Conservation (phyloP, 2,113 vertebrate genomes). For the Vanacampus margaritifer region DNA sequence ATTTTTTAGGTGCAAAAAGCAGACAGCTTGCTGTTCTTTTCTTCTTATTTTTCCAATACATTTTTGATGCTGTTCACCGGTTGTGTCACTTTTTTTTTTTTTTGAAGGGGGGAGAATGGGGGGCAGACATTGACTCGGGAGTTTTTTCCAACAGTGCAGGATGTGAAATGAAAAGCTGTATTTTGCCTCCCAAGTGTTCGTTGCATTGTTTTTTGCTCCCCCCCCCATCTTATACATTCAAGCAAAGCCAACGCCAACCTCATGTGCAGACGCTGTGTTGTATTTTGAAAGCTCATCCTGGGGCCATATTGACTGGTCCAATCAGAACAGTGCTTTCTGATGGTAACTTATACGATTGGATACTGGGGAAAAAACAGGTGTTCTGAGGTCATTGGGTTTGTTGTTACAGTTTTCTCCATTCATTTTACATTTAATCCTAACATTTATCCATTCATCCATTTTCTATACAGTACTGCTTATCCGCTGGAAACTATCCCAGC, state of each 20-base stretch:
- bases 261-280: not conserved
- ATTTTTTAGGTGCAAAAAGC: constrained; percentile 47
- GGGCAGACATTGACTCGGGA: not conserved
- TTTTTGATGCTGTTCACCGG: not conserved
- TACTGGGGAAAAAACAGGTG: not conserved
- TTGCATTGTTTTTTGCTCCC: constrained; percentile 28
- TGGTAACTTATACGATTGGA: not conserved
- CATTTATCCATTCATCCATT: too few relatives aligned
- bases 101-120: not conserved
- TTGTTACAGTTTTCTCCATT: not conserved
- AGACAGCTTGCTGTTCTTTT: not conserved
- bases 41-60: not conserved
- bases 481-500: not conserved
- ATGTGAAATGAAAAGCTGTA: not conserved
- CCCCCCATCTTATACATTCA: constrained; percentile 5
- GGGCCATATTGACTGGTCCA: not conserved
- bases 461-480: not conserved
- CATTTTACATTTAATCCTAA: too few relatives aligned
- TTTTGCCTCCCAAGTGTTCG: constrained; percentile 13
- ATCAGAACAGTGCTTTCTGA: not conserved
- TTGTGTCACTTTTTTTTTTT: constrained; percentile 3
- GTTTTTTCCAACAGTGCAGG: constrained; percentile 1
- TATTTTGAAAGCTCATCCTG: not conserved
- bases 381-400: not conserved
- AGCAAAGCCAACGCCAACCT: not conserved